Percentiles rank a stretch among this genome's conserved stretches.
These are phyloP conservation scores for Lithosia quadra DNA, from an alignment of 2,888 invertebrate species.

Conservation along the genomic window DNA sequence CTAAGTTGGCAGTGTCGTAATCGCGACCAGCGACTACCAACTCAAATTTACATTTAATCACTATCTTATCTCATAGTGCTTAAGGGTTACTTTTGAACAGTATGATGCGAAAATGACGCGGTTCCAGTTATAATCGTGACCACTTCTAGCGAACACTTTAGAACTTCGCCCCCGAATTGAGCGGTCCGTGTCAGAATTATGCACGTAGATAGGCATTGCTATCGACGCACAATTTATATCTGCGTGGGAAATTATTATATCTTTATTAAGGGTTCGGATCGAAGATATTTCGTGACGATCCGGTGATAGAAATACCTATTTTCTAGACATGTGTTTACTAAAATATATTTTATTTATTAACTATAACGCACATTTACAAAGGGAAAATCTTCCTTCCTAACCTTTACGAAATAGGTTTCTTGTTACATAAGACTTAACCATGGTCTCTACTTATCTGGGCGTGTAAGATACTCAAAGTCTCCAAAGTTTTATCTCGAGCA, in stretches of 20 bases:
- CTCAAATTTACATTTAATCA: constrained; percentile 55
- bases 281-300: constrained; percentile 55
- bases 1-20: constrained; percentile 63
- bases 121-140: constrained; percentile 78
- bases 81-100: constrained; percentile 60
- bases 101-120: constrained; percentile 29
- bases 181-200: constrained; percentile 83
- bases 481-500: constrained; percentile 77
- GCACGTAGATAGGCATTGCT: constrained; percentile 63
- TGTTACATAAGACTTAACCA: constrained; percentile 14
- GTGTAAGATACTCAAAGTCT: constrained; percentile 62
- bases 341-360: neutral
- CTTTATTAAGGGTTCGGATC: constrained; percentile 73
- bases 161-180: constrained; percentile 82
- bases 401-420: neutral
- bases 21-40: constrained; percentile 67
- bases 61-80: constrained; percentile 54
- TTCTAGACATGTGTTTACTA: constrained; percentile 12
- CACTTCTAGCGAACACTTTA: constrained; percentile 85
- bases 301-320: constrained; percentile 21
- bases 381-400: no score
- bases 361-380: neutral
- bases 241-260: constrained; percentile 79
- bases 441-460: constrained; percentile 36
- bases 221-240: constrained; percentile 79